Conservation (phyloP, 1,140 invertebrate species). For the Mya arenaria region DNA sequence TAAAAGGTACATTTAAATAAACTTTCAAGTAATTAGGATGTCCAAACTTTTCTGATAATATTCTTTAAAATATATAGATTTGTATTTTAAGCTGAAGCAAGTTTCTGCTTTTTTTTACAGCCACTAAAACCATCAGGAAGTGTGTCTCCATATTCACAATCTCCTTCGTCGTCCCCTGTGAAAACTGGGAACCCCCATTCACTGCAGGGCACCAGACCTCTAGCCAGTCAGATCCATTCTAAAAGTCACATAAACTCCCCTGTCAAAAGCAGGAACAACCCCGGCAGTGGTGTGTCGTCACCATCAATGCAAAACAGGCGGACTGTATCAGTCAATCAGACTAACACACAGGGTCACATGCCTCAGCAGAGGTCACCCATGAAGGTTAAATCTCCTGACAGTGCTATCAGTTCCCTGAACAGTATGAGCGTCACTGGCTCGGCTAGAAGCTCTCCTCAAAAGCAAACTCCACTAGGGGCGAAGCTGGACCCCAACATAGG, state of each 20-base stretch:
- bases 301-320: no score
- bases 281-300: no score
- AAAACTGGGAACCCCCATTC: conserved; percentile 22
- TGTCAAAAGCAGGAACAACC: no score
- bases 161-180: conserved; percentile 8
- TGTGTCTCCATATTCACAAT: not conserved
- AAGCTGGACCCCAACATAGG: not conserved
- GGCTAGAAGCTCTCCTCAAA: conserved; percentile 5
- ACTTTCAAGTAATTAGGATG: no score
- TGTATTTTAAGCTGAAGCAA: no score
- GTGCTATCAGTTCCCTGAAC: conserved; percentile 40
- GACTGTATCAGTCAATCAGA: conserved; percentile 16
- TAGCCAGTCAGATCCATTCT: not conserved
- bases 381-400: conserved; percentile 32
- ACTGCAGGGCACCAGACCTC: conserved; percentile 9
- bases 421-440: conserved; percentile 9
- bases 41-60: no score
- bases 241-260: not conserved
- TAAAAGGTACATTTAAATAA: no score
- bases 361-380: not conserved
- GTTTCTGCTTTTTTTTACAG: not conserved
- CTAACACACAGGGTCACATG: not conserved
- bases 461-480: not conserved
- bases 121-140: not conserved
- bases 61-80: no score